These are phyloP conservation scores for Meloidogyne hapla DNA, from an alignment of 1,140 invertebrate genomes.

Conservation along the genomic window DNA sequence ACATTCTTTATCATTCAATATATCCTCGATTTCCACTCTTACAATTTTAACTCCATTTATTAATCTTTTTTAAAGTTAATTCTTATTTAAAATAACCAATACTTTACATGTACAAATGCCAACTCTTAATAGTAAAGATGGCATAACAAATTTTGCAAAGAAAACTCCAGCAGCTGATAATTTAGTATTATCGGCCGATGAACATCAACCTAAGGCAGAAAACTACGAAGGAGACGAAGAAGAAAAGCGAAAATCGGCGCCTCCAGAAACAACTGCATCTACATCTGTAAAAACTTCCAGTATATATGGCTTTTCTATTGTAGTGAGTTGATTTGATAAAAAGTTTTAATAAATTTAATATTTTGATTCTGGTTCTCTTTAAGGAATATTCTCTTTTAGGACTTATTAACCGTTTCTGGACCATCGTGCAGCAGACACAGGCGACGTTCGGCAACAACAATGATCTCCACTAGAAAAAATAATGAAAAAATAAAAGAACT, in stretches of 20 bases:
- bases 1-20: too few species aligned
- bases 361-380: too few species aligned
- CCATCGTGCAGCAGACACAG: not conserved
- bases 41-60: too few species aligned
- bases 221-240: not conserved
- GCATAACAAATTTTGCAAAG: not conserved
- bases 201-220: not conserved
- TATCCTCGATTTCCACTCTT: too few species aligned
- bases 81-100: not conserved
- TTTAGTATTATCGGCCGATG: not conserved
- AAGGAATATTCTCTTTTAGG: not conserved
- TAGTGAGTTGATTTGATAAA: not conserved
- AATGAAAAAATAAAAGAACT: not conserved
- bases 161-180: not conserved
- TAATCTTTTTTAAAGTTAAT: too few species aligned
- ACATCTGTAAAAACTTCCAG: too few species aligned
- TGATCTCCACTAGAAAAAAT: not conserved
- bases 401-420: not conserved
- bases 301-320: not conserved
- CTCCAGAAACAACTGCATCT: too few species aligned
- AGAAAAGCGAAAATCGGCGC: not conserved
- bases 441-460: not conserved
- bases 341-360: too few species aligned
- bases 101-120: not conserved
- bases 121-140: not conserved